These are phyloP conservation scores for Pecten maximus DNA, from an alignment of 2,888 invertebrate genomes.

Conservation along the genomic window DNA sequence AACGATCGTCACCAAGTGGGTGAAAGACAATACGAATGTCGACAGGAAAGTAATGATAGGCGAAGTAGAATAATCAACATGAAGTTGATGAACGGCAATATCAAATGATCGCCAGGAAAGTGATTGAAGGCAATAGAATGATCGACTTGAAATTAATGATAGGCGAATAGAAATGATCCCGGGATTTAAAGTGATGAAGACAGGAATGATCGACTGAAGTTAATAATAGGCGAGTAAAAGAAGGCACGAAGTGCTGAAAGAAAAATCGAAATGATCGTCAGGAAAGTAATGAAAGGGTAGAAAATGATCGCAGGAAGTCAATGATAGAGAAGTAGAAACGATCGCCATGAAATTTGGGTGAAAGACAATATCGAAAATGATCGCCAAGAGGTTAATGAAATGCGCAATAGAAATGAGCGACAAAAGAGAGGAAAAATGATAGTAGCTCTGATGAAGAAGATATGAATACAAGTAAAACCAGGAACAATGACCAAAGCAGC, in stretches of 20 bases:
- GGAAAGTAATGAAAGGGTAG: conserved; percentile 46
- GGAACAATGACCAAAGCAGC: background rate
- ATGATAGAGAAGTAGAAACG: conserved; percentile 49
- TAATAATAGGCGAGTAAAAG: conserved; percentile 13
- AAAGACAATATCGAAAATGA: conserved; percentile 54
- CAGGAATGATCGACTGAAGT: conserved; percentile 39
- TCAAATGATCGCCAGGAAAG: conserved; percentile 43
- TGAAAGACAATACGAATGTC: conserved; percentile 48
- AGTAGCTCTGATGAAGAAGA: background rate
- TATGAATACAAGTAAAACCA: background rate
- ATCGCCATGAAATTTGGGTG: conserved; percentile 51
- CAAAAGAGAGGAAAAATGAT: background rate
- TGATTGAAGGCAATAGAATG: conserved; percentile 40
- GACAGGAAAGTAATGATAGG: conserved; percentile 50
- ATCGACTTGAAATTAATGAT: background rate
- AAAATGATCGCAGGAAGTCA: conserved; percentile 38
- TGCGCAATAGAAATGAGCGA: background rate
- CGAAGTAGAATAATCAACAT: conserved; percentile 34
- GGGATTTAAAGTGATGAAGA: conserved; percentile 38
- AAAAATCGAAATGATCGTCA: conserved; percentile 36
- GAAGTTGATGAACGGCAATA: conserved; percentile 35
- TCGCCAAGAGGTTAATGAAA: background rate
- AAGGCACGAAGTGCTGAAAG: conserved; percentile 39
- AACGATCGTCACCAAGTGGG: conserved; percentile 48
- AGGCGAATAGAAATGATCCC: conserved; percentile 30